Evolutionary conservation across 2,797 vertebrate species (phyloP), one percentile per base, ranked within the genome.

Genomic region (Pogoniulus pusillus): DNA sequence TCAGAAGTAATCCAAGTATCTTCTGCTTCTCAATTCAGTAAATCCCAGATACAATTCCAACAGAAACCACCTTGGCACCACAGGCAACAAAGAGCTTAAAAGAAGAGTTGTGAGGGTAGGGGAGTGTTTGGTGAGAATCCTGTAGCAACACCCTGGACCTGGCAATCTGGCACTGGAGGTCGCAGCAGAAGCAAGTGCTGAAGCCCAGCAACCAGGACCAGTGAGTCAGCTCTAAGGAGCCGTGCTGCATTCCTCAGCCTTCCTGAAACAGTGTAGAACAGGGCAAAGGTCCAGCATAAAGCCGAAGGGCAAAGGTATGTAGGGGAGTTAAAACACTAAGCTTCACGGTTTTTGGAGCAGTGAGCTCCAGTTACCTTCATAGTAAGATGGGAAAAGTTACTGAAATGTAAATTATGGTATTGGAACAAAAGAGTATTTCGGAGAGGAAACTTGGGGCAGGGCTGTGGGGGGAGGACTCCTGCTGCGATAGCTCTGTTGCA

Each of bases 231-330:
- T 91, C 89, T 71, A 87, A n/a, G 77, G 35, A 96, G 92, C 88
- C 72, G 73, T 1, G 0, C 39, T 0, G 11, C 81, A 70, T 91
- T 95, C 84, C 69, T 92, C 71, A 75, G 89, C 64, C 76, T 83
- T 89, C 82, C 87, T 2, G 78, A 93, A 96, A 91, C 81, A 96
- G 77, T 57, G 68, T 89, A 87, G 65, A 92, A 93, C 71, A 80
- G 89, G 95, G 93, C 93, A 96, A 96, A 94, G 90, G 95, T 96
- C 94, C 92, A 96, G 87, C 91, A 84, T 62, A 87, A 91, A 95
- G 81, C 89, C 89, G 85, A 96, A 95, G 93, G 95, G 92, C 90
- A 96, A 90, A 94, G 82, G 90, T 85, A 90, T 20, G 86, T 0
- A 1, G 65, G 65, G 92, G 79, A 83, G 82, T 80, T 59, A 95